Conservation (phyloP, 1,140 invertebrate species). For the Drosophila auraria region DNA sequence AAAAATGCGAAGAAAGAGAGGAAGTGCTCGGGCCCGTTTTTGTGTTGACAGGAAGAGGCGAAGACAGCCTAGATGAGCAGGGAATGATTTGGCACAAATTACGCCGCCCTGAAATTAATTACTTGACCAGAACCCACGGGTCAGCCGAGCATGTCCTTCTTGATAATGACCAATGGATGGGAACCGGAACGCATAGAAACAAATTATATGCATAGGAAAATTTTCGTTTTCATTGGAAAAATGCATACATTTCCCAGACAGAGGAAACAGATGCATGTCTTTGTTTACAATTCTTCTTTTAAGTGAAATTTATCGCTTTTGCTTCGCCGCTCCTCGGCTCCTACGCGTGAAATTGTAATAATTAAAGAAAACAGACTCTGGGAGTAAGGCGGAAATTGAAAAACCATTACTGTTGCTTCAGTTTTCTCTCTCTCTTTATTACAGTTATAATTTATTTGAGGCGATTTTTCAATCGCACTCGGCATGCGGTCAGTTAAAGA, state of each 20-base stretch:
- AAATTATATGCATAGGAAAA: conserved; percentile 59
- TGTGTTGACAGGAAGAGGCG: conserved; percentile 64
- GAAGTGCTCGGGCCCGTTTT: conserved; percentile 44
- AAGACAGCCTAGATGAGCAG: conserved; percentile 52
- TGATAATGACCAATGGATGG: conserved; percentile 30
- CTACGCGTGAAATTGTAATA: conserved; percentile 63
- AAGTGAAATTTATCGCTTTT: conserved; percentile 50
- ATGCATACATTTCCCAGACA: conserved; percentile 59
- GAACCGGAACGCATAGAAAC: conserved; percentile 27
- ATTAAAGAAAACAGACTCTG: conserved; percentile 33
- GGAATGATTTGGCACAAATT: conserved; percentile 69
- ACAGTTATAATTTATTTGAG: conserved; percentile 83
- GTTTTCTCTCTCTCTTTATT: conserved; percentile 60
- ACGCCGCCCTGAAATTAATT: conserved; percentile 73
- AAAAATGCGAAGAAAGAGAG: conserved; percentile 39
- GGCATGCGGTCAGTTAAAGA: conserved; percentile 63
- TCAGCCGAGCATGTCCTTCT: conserved; percentile 77
- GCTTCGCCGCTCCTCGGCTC: conserved; percentile 13
- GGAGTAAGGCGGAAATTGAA: conserved; percentile 58
- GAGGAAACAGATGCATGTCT: conserved; percentile 27
- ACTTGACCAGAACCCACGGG: conserved; percentile 35
- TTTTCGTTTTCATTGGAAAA: conserved; percentile 74
- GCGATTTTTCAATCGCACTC: conserved; percentile 75
- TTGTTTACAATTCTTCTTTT: conserved; percentile 46
- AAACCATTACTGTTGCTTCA: conserved; percentile 61